phyloP scores from a whole-genome alignment of 2,797 vertebrate species.

The Coracias cyanogaster region DNA sequence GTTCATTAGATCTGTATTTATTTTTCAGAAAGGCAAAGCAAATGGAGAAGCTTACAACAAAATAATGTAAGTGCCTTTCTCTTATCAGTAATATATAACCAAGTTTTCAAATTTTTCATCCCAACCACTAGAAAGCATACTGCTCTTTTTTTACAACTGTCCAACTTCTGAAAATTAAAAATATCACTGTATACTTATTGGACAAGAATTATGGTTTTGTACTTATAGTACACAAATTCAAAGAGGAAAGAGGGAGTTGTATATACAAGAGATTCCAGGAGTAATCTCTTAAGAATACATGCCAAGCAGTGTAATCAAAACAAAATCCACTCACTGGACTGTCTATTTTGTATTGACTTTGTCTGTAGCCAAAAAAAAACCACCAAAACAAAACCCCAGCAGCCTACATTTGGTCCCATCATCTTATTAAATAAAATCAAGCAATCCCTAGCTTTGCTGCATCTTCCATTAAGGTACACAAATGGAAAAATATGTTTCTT shows the following conservation, averaged over 20 bases:
- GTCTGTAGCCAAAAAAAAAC: neutral
- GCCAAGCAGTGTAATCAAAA: neutral
- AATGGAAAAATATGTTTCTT: neutral
- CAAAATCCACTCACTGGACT: neutral
- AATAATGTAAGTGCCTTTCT: neutral
- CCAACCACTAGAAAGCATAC: neutral
- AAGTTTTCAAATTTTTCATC: neutral
- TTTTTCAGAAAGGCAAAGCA: neutral
- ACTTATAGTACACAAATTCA: neutral
- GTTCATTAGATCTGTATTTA: neutral
- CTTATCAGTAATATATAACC: neutral
- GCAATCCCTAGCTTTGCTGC: neutral
- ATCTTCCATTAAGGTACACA: neutral
- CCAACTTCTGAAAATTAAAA: neutral
- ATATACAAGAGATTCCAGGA: neutral
- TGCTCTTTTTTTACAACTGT: neutral
- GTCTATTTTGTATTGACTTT: neutral
- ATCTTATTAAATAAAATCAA: neutral
- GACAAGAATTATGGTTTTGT: neutral
- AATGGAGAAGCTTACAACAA: neutral
- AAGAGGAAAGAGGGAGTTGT: neutral
- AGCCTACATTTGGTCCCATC: neutral
- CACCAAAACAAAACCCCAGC: accelerated
- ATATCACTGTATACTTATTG: neutral
- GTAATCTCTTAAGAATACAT: constrained; percentile 4